Conservation (phyloP, 1,140 invertebrate species). For the Stegodyphus dumicola region DNA sequence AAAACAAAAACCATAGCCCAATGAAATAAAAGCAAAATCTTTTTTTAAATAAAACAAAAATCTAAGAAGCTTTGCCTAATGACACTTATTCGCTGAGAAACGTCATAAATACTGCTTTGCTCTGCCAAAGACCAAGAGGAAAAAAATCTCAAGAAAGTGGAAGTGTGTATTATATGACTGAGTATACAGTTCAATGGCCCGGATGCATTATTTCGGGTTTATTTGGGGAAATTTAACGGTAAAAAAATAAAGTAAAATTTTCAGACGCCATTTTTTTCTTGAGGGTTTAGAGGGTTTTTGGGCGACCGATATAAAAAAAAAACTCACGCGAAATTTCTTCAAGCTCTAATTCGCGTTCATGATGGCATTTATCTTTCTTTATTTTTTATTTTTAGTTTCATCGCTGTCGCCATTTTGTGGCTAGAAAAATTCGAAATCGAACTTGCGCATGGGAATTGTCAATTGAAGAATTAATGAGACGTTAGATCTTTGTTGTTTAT, state of each 20-base stretch:
- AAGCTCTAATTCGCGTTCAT: constrained; percentile 43
- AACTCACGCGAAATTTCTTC: constrained; percentile 34
- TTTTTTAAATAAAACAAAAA: neutral
- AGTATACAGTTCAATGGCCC: constrained; percentile 47
- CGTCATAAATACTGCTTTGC: neutral
- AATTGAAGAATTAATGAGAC: neutral
- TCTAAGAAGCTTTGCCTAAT: neutral
- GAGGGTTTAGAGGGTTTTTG: constrained; percentile 8
- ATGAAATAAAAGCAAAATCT: neutral
- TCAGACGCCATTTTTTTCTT: neutral
- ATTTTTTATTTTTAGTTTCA: constrained; percentile 32
- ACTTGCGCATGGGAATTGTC: neutral
- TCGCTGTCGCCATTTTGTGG: constrained; percentile 23
- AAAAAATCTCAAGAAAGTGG: constrained; percentile 34
- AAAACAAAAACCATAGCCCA: neutral
- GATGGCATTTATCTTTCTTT: constrained; percentile 12
- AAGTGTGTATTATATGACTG: constrained; percentile 15
- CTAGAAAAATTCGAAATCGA: constrained; percentile 24
- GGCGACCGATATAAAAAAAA: constrained; percentile 1
- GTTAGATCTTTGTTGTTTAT: too few species aligned
- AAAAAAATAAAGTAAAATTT: constrained; percentile 7
- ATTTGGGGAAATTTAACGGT: constrained; percentile 37
- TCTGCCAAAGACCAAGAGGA: neutral
- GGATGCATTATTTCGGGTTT: neutral
- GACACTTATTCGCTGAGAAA: neutral